Evolutionary conservation across 2,113 vertebrate species (phyloP), one percentile per base, ranked within the genome.

Genomic region (Dasyurus viverrinus): DNA sequence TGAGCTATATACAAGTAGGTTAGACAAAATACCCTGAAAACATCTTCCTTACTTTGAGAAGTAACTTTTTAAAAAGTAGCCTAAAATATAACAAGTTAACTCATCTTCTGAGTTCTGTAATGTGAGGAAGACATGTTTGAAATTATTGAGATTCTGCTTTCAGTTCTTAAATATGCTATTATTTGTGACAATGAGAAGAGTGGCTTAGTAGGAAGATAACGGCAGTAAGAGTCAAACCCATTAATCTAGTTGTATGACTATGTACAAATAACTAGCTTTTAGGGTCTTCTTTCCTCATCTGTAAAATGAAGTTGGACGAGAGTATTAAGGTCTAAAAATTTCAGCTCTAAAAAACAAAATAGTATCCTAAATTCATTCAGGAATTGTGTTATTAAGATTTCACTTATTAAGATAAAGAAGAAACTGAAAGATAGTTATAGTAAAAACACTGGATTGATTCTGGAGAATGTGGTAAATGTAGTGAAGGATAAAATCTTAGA

Each of bases 51-150:
- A 8, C 30, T 68, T 30, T 68, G 30, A 68, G 60, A 68, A 68
- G 12, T 16, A 76, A 25, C 36, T 76, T 84, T 84, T n/a, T 50
- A 9, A 47, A 54, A 9, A 76, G 42, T 95, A 89, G 84, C 89
- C 55, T 93, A 89, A 54, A 91, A 52, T 90, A 90, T 19, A 2
- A 91, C 47, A 90, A 76, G 42, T 52, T 90, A 54, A 92, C 92
- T 89, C 27, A 89, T 90, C 12, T 23, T 90, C 92, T 55, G 36
- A n/a, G 52, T 94, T 93, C n/a, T 55, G 57, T 90, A 48, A 30
- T 76, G 27, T 30, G 84, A 92, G 47, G 91, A 93, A 90, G 47
- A 24, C 54, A 27, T 93, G 53, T 53, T 52, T 46, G 91, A 50
- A 91, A 27, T 19, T 25, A 7, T 47, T 53, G 89, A n/a, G 12